Conservation (phyloP, 2,113 vertebrate genomes). For the Atrichornis clamosus region DNA sequence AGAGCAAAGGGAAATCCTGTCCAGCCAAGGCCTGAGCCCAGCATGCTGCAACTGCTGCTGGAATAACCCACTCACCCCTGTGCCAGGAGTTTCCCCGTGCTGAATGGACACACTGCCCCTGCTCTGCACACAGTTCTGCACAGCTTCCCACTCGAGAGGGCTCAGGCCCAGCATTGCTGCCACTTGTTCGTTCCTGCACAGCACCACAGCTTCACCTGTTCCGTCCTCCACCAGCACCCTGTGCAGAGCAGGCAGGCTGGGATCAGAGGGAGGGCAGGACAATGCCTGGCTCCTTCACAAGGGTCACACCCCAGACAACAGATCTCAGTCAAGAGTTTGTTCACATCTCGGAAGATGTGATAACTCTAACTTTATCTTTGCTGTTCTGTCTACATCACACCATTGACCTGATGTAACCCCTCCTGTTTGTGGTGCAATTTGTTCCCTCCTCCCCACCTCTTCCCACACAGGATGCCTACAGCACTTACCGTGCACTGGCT, state of each 20-base stretch:
- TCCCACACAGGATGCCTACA: not conserved
- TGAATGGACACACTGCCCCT: constrained; percentile 74
- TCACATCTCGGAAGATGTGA: not conserved
- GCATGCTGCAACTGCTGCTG: not conserved
- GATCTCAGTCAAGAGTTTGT: not conserved
- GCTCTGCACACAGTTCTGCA: constrained; percentile 74
- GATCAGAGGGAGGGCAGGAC: constrained; percentile 3
- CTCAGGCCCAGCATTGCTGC: constrained; percentile 71
- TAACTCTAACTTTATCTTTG: not conserved
- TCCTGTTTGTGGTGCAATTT: not conserved
- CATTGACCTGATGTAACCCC: not conserved
- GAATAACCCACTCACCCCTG: constrained; percentile 37
- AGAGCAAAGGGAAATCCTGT: not conserved
- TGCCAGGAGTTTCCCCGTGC: constrained; percentile 67
- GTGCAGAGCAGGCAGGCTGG: constrained; percentile 10
- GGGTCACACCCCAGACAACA: not conserved
- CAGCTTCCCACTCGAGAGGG: constrained; percentile 77
- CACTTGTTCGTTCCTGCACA: constrained; percentile 71
- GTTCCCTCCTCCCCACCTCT: not conserved
- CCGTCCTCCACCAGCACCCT: constrained; percentile 84
- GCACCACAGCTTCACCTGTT: constrained; percentile 78
- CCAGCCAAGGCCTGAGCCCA: not conserved
- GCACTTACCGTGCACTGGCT: constrained; percentile 71
- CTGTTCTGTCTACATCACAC: not conserved
- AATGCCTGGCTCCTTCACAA: not conserved